Evolutionary conservation across 2,888 invertebrate species (phyloP).

Genomic region (Cordilura impudica): DNA sequence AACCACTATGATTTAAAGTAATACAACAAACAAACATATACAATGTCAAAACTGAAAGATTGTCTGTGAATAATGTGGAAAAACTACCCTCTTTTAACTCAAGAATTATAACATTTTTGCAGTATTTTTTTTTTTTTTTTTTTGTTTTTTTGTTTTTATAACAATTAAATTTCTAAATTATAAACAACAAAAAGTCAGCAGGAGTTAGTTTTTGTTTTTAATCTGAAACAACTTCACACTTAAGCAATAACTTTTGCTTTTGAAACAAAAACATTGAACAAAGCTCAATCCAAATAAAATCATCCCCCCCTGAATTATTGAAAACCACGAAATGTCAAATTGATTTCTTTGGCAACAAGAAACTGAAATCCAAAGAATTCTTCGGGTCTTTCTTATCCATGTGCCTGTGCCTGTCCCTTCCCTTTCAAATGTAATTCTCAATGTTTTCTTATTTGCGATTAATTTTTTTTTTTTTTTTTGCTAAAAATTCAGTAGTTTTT

Average conservation of each 20-base stretch:
- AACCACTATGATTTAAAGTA: conserved; percentile 34
- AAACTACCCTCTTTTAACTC: neutral
- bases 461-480: too few relatives aligned
- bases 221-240: conserved; percentile 44
- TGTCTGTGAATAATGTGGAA: neutral
- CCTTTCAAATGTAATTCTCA: neutral
- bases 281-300: conserved; percentile 2
- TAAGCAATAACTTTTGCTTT: conserved; percentile 23
- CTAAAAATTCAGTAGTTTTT: conserved; percentile 37
- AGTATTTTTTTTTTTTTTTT: neutral
- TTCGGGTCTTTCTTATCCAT: conserved; percentile 51
- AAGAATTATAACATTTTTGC: neutral
- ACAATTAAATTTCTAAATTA: neutral
- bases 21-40: neutral
- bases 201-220: conserved; percentile 47
- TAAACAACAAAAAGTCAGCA: conserved; percentile 47
- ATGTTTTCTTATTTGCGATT: neutral
- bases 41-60: neutral
- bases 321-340: conserved; percentile 61
- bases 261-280: conserved; percentile 23
- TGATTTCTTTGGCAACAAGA: conserved; percentile 50
- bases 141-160: neutral
- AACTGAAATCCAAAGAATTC: conserved; percentile 16
- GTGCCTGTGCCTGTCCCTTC: conserved; percentile 47
- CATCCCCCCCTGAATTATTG: conserved; percentile 42